Percentiles rank a stretch among this genome's conserved stretches.
These are phyloP conservation scores for Clamator glandarius DNA, from an alignment of 2,797 vertebrate genomes.

Conservation along the genomic window DNA sequence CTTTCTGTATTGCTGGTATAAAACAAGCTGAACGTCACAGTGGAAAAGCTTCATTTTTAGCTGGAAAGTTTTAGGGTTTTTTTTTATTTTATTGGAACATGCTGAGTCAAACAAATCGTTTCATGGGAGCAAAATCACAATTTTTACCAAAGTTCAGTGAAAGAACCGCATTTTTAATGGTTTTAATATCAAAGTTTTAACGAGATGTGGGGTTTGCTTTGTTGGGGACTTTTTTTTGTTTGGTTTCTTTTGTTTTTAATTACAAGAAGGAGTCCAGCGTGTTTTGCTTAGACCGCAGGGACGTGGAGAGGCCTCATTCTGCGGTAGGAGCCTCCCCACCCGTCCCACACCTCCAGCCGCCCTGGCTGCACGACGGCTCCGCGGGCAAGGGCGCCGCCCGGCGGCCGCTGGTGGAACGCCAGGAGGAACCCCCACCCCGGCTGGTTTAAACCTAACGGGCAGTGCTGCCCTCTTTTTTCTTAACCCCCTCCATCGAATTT, in stretches of 20 bases:
- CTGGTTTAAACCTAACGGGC: rapidly evolving
- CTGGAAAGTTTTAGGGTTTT: neutral
- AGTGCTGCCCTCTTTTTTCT: too few relatives aligned
- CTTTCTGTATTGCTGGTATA: neutral
- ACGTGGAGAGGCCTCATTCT: rapidly evolving
- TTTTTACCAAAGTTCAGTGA: neutral
- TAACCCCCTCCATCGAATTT: rapidly evolving
- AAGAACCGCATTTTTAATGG: neutral
- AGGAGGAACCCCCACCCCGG: neutral
- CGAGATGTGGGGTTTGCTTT: too few relatives aligned
- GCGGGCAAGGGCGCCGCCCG: neutral
- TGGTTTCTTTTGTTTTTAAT: too few relatives aligned
- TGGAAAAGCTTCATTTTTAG: neutral
- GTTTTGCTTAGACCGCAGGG: neutral
- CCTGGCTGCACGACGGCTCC: neutral
- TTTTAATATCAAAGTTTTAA: neutral
- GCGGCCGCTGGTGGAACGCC: neutral
- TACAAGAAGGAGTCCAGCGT: rapidly evolving
- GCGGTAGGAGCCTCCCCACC: rapidly evolving
- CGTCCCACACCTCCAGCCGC: too few relatives aligned
- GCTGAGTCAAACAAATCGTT: neutral
- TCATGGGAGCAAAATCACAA: neutral
- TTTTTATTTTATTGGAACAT: neutral
- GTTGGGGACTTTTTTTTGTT: neutral
- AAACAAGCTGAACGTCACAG: neutral